Percentiles rank a stretch among this genome's conserved stretches.
Evolutionary conservation across 2,797 vertebrate genomes (phyloP).

Genomic region (Pelochelys cantorii): DNA sequence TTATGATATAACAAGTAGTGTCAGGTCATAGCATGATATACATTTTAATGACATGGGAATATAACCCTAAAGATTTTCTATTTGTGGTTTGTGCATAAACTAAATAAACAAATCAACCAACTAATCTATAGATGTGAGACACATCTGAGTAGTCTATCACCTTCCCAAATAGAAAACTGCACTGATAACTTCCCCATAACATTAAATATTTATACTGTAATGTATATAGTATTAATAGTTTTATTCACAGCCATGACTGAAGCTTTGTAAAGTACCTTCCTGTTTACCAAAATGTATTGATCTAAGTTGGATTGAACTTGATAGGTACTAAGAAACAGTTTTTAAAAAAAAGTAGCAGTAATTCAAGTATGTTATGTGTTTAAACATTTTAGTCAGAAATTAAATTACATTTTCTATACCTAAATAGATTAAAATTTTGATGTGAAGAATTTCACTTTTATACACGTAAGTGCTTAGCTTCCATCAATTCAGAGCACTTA

Average conservation of each 20-base stretch:
- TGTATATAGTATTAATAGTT: conserved; percentile 38
- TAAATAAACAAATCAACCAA: conserved; percentile 16
- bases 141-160: conserved; percentile 23
- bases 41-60: conserved; percentile 38
- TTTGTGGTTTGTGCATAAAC: background rate
- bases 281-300: conserved; percentile 32
- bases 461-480: background rate
- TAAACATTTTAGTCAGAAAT: conserved; percentile 10
- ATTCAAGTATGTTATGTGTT: background rate
- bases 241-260: conserved; percentile 33
- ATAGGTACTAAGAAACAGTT: conserved; percentile 12
- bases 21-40: conserved; percentile 14
- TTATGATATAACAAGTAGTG: conserved; percentile 33
- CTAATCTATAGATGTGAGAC: conserved; percentile 19
- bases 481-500: background rate
- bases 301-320: conserved; percentile 20
- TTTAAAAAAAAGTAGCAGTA: conserved; percentile 3
- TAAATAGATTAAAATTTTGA: conserved; percentile 7
- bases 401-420: background rate
- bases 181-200: background rate
- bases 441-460: conserved; percentile 39
- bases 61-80: conserved; percentile 40
- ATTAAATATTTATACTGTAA: background rate
- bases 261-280: conserved; percentile 36
- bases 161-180: conserved; percentile 54